These are phyloP conservation scores for Ectemnius continuus DNA, from an alignment of 2,888 invertebrate species.

Conservation along the genomic window DNA sequence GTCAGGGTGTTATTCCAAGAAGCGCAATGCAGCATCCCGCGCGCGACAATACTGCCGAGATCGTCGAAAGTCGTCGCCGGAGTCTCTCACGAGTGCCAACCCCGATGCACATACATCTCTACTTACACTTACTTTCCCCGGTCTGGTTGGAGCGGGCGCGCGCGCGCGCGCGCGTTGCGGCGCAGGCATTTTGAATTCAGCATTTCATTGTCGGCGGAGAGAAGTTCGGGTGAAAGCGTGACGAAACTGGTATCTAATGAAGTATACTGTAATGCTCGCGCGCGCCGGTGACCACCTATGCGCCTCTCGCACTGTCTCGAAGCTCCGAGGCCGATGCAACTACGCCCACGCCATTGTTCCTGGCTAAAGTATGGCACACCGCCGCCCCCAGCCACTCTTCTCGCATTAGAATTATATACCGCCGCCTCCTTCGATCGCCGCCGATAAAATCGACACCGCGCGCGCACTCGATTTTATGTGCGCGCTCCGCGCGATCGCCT, in stretches of 20 bases:
- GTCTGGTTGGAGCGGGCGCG: constrained; percentile 1
- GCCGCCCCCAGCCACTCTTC: constrained; percentile 4
- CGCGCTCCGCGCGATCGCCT: too few species aligned
- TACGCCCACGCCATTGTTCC: constrained; percentile 31
- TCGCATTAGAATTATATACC: constrained; percentile 11
- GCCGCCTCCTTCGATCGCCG: constrained; percentile 9
- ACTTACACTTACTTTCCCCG: constrained; percentile 38
- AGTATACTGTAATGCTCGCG: constrained; percentile 29
- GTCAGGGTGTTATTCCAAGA: constrained; percentile 11
- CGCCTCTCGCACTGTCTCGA: constrained; percentile 17
- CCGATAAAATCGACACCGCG: constrained; percentile 29
- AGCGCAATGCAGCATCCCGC: constrained; percentile 15
- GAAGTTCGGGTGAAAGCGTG: constrained; percentile 55
- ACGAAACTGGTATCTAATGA: constrained; percentile 57
- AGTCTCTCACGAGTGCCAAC: constrained; percentile 38
- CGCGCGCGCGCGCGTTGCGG: constrained; percentile 18
- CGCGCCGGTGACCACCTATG: constrained; percentile 27
- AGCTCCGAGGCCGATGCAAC: constrained; percentile 19
- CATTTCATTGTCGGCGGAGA: constrained; percentile 48
- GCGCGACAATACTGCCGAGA: constrained; percentile 38
- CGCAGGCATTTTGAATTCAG: constrained; percentile 50
- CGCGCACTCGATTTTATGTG: background rate
- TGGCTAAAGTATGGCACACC: background rate
- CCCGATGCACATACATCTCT: too few species aligned
- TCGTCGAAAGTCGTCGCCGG: constrained; percentile 46